Percentiles rank a stretch among this genome's conserved stretches.
Evolutionary conservation across 2,888 invertebrate species (phyloP).

Genomic region (Julus scanicus): DNA sequence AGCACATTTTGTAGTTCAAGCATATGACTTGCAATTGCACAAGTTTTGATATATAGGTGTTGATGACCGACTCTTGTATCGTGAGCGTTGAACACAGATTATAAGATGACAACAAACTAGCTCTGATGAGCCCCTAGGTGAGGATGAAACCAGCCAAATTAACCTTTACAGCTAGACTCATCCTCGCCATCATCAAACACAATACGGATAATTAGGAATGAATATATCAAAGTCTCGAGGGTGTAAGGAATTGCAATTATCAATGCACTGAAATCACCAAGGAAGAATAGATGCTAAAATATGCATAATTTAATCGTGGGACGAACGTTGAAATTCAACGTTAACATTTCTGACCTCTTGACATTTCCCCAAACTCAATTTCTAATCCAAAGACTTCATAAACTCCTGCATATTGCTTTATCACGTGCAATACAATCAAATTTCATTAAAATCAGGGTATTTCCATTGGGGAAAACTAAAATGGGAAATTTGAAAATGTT

Average conservation of each 20-base stretch:
- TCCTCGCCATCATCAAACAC: background rate
- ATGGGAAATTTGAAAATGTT: background rate
- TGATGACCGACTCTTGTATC: background rate
- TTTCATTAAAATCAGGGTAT: background rate
- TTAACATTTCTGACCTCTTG: background rate
- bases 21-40: too few relatives aligned
- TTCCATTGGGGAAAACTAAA: background rate
- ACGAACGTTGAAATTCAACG: background rate
- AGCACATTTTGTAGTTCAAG: too few relatives aligned
- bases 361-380: background rate
- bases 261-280: background rate
- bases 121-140: background rate
- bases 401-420: background rate
- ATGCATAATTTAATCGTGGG: background rate
- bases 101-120: slow-evolving; percentile 10
- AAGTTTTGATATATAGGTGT: too few relatives aligned
- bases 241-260: background rate
- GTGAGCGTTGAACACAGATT: background rate
- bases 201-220: background rate
- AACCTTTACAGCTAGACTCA: background rate
- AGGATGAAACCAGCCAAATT: slow-evolving; percentile 15
- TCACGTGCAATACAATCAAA: background rate
- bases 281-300: background rate
- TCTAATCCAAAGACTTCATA: background rate
- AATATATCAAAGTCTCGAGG: slow-evolving; percentile 25